Percentiles rank a stretch among this genome's conserved stretches.
Conservation (phyloP, 2,797 vertebrate species). For the Muraenolepis orangiensis region DNA sequence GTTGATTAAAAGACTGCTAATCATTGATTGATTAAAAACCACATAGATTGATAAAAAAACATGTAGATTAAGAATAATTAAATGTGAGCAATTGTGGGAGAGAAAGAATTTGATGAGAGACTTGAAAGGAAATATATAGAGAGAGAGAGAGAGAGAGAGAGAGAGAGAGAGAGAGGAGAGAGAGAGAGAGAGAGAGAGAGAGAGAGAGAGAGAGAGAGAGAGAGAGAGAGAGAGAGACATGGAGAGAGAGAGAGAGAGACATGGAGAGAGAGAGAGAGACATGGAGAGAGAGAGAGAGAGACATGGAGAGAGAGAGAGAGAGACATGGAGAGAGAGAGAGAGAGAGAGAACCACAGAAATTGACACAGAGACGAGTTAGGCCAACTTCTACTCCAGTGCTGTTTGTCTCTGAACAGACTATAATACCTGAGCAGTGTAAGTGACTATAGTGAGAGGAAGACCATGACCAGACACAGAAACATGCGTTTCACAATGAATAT, state of each 20-base stretch:
- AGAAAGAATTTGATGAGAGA: not conserved
- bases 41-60: not conserved
- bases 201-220: not conserved
- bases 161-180: not conserved
- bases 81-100: not conserved
- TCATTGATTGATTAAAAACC: not conserved
- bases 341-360: too few relatives aligned
- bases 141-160: not conserved
- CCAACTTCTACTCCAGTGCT: not conserved
- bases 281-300: too few relatives aligned
- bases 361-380: too few relatives aligned
- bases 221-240: not conserved
- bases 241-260: not conserved
- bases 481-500: constrained; percentile 34
- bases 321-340: too few relatives aligned
- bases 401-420: too few relatives aligned
- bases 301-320: too few relatives aligned
- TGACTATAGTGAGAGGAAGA: too few relatives aligned
- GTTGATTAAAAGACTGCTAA: not conserved
- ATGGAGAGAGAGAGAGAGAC: too few relatives aligned
- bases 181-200: not conserved
- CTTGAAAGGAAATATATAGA: not conserved
- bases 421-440: too few relatives aligned
- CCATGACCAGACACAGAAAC: too few relatives aligned
- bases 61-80: not conserved